These are phyloP conservation scores for Astreopora myriophthalma DNA, from an alignment of 64 coral and sea anemone genomes.

Conservation along the genomic window DNA sequence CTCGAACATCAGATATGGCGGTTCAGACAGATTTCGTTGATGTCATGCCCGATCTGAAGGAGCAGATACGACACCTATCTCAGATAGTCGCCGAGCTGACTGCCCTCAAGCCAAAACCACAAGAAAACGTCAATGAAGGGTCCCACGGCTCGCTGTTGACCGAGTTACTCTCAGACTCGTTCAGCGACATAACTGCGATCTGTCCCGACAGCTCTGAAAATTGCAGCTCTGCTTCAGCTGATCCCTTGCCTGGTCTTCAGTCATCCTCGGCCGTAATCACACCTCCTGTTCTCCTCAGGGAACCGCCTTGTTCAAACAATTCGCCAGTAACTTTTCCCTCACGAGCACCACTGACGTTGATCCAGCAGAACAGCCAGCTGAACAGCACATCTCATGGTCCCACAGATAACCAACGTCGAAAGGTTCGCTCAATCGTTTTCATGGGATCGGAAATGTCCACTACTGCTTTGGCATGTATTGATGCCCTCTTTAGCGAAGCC, in stretches of 20 bases:
- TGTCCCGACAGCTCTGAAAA: neutral
- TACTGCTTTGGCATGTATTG: neutral
- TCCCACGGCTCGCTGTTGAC: neutral
- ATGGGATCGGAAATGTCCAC: neutral
- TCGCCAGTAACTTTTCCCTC: neutral
- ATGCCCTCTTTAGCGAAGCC: constrained; percentile 11
- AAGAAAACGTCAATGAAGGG: neutral
- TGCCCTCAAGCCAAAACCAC: neutral
- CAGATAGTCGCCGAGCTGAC: neutral
- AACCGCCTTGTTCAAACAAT: neutral
- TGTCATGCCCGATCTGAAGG: neutral
- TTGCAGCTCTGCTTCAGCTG: neutral
- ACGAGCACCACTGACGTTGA: neutral
- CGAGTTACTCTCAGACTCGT: neutral
- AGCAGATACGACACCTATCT: neutral
- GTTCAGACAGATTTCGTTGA: neutral
- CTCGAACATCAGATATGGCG: neutral
- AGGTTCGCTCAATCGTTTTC: neutral
- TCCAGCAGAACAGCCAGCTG: neutral
- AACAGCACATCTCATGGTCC: neutral
- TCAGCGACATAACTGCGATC: neutral
- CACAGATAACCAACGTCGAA: neutral
- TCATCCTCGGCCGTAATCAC: neutral
- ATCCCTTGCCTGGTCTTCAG: neutral
- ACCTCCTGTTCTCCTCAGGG: neutral